A percentile compares a stretch with the other conserved stretches of the same genome.
Conservation (phyloP, 2,888 invertebrate genomes). For the Meloe dianella region DNA sequence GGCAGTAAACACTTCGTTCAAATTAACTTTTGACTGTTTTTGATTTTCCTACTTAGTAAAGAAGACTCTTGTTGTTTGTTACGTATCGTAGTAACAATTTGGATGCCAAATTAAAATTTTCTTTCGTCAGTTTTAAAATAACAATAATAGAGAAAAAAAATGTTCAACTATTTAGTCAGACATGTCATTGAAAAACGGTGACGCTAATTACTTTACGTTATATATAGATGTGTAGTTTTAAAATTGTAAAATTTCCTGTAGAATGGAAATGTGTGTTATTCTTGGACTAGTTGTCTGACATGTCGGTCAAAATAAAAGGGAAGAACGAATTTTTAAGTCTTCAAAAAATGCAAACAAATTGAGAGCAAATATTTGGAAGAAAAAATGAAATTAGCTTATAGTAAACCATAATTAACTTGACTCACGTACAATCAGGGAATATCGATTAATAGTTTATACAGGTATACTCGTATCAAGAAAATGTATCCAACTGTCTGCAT, state of each 20-base stretch:
- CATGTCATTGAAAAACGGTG: constrained; percentile 49
- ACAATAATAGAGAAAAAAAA: constrained; percentile 24
- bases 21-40: no score
- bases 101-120: constrained; percentile 54
- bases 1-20: no score
- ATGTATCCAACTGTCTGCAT: no score
- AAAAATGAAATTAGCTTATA: neutral
- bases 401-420: no score
- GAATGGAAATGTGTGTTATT: constrained; percentile 17
- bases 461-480: no score
- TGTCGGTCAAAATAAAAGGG: neutral
- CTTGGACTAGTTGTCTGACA: constrained; percentile 1
- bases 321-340: neutral
- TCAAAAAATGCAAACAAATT: neutral
- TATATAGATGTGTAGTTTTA: constrained; percentile 23
- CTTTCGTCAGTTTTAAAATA: constrained; percentile 50
- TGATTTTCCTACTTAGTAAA: no score
- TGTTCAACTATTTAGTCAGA: constrained; percentile 50
- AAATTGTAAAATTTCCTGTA: constrained; percentile 43
- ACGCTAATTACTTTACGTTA: constrained; percentile 49
- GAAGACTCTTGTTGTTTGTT: constrained; percentile 36
- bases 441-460: no score
- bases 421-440: no score
- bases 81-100: constrained; percentile 35
- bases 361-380: neutral